phyloP scores from a whole-genome alignment of 1,140 invertebrate genomes.

The Brachionus rubens region DNA sequence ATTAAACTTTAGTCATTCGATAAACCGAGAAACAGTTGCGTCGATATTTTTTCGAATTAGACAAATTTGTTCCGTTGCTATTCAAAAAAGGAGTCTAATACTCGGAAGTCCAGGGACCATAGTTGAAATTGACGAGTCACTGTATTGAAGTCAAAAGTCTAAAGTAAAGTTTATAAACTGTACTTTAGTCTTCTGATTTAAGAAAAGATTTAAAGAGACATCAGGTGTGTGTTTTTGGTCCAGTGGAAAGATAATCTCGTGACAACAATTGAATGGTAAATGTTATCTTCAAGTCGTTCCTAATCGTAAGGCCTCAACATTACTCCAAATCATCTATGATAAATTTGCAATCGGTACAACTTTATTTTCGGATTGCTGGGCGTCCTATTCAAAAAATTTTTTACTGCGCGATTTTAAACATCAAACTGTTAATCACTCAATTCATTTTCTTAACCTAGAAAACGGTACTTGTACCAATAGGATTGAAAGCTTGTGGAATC shows the following conservation, averaged over 20 bases:
- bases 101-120: neutral
- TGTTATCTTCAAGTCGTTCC: neutral
- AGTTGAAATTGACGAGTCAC: conserved; percentile 18
- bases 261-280: neutral
- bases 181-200: conserved; percentile 8
- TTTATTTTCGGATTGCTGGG: too few species aligned
- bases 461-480: too few species aligned
- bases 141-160: neutral
- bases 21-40: neutral
- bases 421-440: too few species aligned
- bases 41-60: neutral
- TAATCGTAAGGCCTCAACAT: neutral
- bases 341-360: too few species aligned
- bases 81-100: neutral
- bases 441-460: too few species aligned
- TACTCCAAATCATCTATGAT: neutral
- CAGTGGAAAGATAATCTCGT: neutral
- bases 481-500: too few species aligned
- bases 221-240: neutral
- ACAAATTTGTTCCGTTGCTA: neutral
- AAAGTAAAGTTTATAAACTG: neutral
- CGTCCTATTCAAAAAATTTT: too few species aligned
- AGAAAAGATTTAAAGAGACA: conserved; percentile 1
- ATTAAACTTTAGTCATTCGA: neutral
- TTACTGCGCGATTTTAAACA: too few species aligned